Evolutionary conservation across 2,797 vertebrate genomes (phyloP).

Genomic region (Poeciliopsis infans): DNA sequence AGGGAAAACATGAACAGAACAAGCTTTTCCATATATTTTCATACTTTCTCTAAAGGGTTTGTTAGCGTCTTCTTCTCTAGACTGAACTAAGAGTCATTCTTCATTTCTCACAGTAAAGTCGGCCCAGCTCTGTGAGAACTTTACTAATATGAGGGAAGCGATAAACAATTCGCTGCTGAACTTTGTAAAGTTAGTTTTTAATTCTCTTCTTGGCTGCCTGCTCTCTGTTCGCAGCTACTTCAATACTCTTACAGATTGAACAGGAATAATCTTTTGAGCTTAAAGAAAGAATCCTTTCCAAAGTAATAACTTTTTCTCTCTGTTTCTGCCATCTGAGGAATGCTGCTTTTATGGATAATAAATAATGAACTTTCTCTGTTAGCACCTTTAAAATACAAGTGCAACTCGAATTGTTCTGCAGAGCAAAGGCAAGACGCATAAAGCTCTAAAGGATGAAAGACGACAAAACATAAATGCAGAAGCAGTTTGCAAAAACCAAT

Average conservation of each 20-base stretch:
- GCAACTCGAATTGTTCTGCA: background rate
- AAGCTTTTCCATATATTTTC: background rate
- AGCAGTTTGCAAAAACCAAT: background rate
- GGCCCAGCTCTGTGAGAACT: slow-evolving; percentile 9
- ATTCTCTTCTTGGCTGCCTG: slow-evolving; percentile 24
- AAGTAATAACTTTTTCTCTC: slow-evolving; percentile 1
- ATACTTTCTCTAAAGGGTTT: background rate
- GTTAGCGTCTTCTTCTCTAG: background rate
- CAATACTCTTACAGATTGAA: background rate
- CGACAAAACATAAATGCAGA: background rate
- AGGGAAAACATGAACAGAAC: background rate
- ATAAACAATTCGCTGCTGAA: slow-evolving; percentile 14
- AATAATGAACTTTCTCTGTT: background rate
- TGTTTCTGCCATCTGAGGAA: background rate
- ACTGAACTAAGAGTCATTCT: slow-evolving; percentile 12
- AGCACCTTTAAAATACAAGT: slow-evolving; percentile 3
- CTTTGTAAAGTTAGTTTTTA: slow-evolving; percentile 15
- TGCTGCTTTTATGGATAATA: background rate
- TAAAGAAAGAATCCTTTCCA: slow-evolving; percentile 10
- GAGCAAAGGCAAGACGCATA: background rate
- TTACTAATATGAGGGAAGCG: slow-evolving; percentile 8
- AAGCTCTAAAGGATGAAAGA: background rate
- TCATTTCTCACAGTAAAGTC: slow-evolving; percentile 6
- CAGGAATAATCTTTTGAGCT: slow-evolving; percentile 12
- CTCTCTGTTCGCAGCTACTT: slow-evolving; percentile 35